Evolutionary conservation across 2,797 vertebrate species (phyloP), one percentile per base, ranked within the genome.

Genomic region (Crypturellus tataupa): DNA sequence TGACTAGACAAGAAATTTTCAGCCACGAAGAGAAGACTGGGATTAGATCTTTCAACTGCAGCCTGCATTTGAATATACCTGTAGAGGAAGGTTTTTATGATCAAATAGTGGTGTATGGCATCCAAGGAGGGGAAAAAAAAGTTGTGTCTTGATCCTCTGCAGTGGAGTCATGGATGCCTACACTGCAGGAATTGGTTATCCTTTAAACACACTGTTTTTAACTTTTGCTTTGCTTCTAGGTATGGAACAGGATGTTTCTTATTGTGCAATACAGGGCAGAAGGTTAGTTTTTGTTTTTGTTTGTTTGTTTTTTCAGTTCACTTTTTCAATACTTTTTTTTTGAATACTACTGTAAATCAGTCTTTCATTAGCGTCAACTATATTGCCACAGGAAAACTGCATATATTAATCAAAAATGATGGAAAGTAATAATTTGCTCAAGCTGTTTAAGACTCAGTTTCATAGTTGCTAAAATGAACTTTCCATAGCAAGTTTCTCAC

Each of bases 161-260:
- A 46, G 31, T 7, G 23, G 27, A 72, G 44, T 58, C 13, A 27
- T 24, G 37, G 44, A 25, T 75, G 89, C 25, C 40, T 29, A 64
- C 59, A 16, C 6, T 72, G 24, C 49, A 83, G 29, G 69, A 65
- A 39, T 40, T 65, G 19, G 33, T 94, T 87, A 69, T 80, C 25
- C 62, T 91, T 95, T 83, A 89, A 96, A 59, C 55, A 55, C n/a
- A 23, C n/a, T 83, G 15, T 12, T 35, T 95, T 87, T 89, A 85
- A 89, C 40, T 87, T 88, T 23, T 68, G n/a, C 25, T 96, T 89
- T 87, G 44, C 31, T 91, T 97, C 29, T 95, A 99, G 99, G 87
- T 99, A 99, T 9, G 99, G 99, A 80, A 99, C 99, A 20, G 99
- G 99, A 80, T 99, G 99, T 96, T 99, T 99, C 97, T 98, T 99